Evolutionary conservation across 2,113 vertebrate species (phyloP).

Genomic region (Urocolius indicus): DNA sequence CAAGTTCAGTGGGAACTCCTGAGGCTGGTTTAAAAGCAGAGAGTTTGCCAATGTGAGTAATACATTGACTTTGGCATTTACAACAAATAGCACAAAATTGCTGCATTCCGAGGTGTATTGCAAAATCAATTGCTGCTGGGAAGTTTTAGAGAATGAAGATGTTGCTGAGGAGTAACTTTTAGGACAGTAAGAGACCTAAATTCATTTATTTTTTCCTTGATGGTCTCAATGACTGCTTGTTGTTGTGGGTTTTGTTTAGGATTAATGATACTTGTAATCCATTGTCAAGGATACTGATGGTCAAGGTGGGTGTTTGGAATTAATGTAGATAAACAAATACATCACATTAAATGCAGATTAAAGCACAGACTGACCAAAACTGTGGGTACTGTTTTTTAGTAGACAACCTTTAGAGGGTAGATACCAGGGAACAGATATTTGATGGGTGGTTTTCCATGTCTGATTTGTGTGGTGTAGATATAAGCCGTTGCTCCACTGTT

Average conservation of each 20-base stretch:
- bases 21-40: neutral
- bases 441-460: neutral
- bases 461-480: neutral
- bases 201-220: neutral
- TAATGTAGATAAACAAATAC: neutral
- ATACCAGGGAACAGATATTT: neutral
- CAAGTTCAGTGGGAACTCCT: neutral
- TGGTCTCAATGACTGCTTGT: neutral
- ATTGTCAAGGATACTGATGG: neutral
- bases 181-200: neutral
- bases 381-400: neutral
- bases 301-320: neutral
- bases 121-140: conserved; percentile 41
- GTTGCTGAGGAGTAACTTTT: conserved; percentile 11
- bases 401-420: neutral
- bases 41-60: neutral
- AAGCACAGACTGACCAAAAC: neutral
- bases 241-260: neutral
- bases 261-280: neutral
- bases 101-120: neutral
- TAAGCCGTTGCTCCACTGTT: neutral
- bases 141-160: conserved; percentile 12
- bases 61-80: neutral
- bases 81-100: conserved; percentile 5
- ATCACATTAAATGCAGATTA: neutral